Percentiles rank a stretch among this genome's conserved stretches.
Conservation (phyloP, 2,797 vertebrate genomes). For the Enteromius fasciolatus region DNA sequence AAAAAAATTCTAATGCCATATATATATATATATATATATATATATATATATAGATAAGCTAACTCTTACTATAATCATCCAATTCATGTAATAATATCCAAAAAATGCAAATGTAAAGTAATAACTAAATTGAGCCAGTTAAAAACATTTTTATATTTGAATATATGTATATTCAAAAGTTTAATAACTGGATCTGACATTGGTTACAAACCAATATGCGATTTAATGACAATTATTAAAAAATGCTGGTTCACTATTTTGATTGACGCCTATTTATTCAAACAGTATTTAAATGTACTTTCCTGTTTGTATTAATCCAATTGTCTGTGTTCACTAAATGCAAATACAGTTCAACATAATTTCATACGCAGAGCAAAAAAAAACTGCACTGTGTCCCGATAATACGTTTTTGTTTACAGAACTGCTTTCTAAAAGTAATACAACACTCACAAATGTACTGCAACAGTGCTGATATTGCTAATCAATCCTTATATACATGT, state of each 20-base stretch:
- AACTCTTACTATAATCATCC: background rate
- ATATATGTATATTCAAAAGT: background rate
- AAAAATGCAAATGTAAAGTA: no score
- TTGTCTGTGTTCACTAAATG: background rate
- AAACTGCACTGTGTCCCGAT: background rate
- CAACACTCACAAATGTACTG: background rate
- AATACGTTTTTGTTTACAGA: background rate
- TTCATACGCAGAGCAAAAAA: background rate
- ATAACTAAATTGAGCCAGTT: background rate
- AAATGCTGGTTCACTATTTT: background rate
- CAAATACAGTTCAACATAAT: background rate
- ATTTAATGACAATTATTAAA: background rate
- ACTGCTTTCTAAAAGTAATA: background rate
- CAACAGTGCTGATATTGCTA: background rate
- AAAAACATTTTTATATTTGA: no score
- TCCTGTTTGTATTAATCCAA: background rate
- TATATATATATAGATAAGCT: no score
- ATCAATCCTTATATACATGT: background rate
- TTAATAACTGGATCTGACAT: background rate
- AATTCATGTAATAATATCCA: background rate
- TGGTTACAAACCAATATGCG: background rate
- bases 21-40: no score
- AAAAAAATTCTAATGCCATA: background rate
- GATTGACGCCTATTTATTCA: background rate
- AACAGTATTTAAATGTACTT: background rate